phyloP scores from a whole-genome alignment of 1,140 invertebrate genomes.

The Micrasema minimum region DNA sequence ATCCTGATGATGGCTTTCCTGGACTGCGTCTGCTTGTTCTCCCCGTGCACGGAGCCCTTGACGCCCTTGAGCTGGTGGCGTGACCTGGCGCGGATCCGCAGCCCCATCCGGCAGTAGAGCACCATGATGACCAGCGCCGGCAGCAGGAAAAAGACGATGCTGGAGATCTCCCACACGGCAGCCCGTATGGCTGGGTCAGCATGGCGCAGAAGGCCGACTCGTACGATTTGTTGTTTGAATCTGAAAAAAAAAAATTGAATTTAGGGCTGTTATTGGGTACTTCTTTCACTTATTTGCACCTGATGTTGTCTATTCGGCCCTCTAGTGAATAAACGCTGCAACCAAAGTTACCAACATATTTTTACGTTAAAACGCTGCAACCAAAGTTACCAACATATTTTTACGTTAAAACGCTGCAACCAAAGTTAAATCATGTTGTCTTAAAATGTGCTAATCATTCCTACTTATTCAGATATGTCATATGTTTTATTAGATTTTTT shows the following conservation, averaged over 20 bases:
- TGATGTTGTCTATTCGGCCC: too few species aligned
- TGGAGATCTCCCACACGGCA: conserved; percentile 85
- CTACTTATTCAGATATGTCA: too few species aligned
- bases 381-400: too few species aligned
- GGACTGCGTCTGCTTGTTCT: conserved; percentile 73
- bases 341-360: too few species aligned
- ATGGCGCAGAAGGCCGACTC: conserved; percentile 84
- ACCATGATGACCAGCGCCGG: conserved; percentile 83
- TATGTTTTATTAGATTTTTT: too few species aligned
- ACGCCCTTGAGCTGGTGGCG: conserved; percentile 65
- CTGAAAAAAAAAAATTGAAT: conserved; percentile 58
- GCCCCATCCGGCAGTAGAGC: conserved; percentile 82
- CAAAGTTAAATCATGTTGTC: too few species aligned
- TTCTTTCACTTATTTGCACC: too few species aligned
- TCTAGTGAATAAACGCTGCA: too few species aligned
- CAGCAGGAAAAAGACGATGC: conserved; percentile 83
- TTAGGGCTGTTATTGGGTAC: too few species aligned
- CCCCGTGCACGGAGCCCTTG: conserved; percentile 74
- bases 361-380: too few species aligned
- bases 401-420: too few species aligned
- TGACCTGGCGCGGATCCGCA: conserved; percentile 70
- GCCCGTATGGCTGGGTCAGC: conserved; percentile 69
- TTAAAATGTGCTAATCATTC: too few species aligned
- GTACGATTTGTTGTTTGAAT: conserved; percentile 62
- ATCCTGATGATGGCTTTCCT: conserved; percentile 82